Conservation (phyloP, 2,888 invertebrate species). For the Callinectes sapidus region DNA sequence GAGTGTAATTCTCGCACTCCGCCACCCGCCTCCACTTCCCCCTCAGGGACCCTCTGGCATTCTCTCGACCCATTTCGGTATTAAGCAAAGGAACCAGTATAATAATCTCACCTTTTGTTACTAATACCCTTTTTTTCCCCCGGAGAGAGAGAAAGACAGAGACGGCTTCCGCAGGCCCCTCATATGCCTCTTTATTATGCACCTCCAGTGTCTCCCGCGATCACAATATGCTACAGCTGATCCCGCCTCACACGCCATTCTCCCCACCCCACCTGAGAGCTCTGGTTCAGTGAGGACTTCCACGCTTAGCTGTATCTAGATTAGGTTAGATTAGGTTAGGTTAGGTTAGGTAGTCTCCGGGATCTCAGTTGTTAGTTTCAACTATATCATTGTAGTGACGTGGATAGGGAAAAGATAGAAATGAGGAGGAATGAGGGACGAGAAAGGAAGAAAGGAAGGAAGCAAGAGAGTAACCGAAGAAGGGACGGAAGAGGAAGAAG, state of each 20-base stretch:
- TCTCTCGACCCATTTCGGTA: constrained; percentile 16
- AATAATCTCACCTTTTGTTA: constrained; percentile 16
- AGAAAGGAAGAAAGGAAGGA: constrained; percentile 15
- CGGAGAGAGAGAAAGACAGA: not conserved
- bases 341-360: constrained; percentile 11
- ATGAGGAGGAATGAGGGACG: not conserved
- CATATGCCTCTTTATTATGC: not conserved
- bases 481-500: not conserved
- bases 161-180: not conserved
- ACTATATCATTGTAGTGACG: not conserved
- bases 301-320: not conserved
- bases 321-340: no score
- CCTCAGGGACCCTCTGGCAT: constrained; percentile 1
- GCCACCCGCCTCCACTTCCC: not conserved
- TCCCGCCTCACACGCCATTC: not conserved
- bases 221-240: constrained; percentile 9
- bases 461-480: constrained; percentile 16
- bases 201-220: not conserved
- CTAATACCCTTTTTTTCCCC: not conserved
- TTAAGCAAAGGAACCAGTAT: not conserved
- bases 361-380: not conserved
- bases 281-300: not conserved
- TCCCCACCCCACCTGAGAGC: not conserved
- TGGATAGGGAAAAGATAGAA: not conserved
- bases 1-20: constrained; percentile 4